phyloP scores from a whole-genome alignment of 2,113 vertebrate species.

The Phyllostomus hastatus region DNA sequence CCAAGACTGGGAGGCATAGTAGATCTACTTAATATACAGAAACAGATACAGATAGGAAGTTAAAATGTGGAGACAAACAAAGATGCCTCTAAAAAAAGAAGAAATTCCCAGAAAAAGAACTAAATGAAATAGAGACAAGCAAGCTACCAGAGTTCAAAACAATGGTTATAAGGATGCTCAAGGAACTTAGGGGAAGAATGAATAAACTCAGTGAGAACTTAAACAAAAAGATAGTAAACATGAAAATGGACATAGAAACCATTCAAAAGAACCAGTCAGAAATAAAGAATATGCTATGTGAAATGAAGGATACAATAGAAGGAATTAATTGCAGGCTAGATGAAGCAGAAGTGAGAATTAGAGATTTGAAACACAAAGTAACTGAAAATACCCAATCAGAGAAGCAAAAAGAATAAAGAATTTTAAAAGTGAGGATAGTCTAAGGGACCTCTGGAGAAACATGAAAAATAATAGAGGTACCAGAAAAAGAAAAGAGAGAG shows the following conservation, averaged over 20 bases:
- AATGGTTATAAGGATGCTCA: not conserved
- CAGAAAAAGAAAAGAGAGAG: not conserved
- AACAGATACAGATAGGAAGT: not conserved
- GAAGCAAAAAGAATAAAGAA: not conserved
- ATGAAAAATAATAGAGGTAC: not conserved
- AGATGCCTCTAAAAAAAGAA: not conserved
- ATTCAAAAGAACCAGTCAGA: not conserved
- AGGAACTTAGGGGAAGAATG: not conserved
- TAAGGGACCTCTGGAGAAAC: not conserved
- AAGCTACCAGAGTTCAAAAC: not conserved
- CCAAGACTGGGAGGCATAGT: not conserved
- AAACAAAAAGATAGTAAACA: not conserved
- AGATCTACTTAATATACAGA: not conserved
- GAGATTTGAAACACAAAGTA: not conserved
- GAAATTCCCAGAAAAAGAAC: not conserved
- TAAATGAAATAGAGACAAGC: not conserved
- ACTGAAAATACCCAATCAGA: not conserved
- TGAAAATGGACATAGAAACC: not conserved
- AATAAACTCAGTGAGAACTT: not conserved
- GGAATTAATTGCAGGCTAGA: not conserved
- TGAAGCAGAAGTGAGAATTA: not conserved
- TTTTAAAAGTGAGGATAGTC: not conserved
- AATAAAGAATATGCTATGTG: not conserved
- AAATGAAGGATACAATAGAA: not conserved
- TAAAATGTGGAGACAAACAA: not conserved